Evolutionary conservation across 2,797 vertebrate genomes (phyloP).

Genomic region (Gallinago solitaria): DNA sequence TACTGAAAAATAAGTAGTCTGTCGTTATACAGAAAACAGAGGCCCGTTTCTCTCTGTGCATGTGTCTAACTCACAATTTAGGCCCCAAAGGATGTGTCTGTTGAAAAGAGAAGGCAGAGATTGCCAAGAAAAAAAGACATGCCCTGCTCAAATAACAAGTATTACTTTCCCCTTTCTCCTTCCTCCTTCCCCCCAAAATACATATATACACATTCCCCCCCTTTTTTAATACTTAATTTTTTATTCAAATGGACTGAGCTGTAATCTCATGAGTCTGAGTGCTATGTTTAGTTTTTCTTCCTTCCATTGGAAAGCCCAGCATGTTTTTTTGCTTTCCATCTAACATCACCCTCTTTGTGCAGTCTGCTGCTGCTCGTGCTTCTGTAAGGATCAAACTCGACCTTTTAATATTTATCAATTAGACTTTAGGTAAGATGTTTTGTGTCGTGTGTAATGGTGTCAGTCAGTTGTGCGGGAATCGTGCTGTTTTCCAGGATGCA

Average conservation of each 20-base stretch:
- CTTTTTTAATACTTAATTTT: constrained; percentile 27
- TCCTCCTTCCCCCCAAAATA: not conserved
- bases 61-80: constrained; percentile 64
- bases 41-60: constrained; percentile 61
- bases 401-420: not conserved
- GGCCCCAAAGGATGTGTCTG: constrained; percentile 64
- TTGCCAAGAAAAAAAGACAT: constrained; percentile 72
- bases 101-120: constrained; percentile 65
- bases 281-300: not conserved
- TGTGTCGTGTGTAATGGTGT: not conserved
- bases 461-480: not conserved
- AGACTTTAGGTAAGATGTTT: not conserved
- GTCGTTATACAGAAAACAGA: constrained; percentile 77
- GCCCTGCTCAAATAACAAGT: constrained; percentile 63
- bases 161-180: constrained; percentile 16
- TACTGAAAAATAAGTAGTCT: constrained; percentile 65
- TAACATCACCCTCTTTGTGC: not conserved
- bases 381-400: not conserved
- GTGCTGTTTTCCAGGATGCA: not conserved
- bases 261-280: not conserved
- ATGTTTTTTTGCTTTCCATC: not conserved
- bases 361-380: not conserved
- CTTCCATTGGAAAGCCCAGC: not conserved
- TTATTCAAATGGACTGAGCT: constrained; percentile 27
- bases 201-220: not conserved